Percentiles rank a stretch among this genome's conserved stretches.
Conservation (phyloP, 2,113 vertebrate genomes). For the Piliocolobus tephrosceles region DNA sequence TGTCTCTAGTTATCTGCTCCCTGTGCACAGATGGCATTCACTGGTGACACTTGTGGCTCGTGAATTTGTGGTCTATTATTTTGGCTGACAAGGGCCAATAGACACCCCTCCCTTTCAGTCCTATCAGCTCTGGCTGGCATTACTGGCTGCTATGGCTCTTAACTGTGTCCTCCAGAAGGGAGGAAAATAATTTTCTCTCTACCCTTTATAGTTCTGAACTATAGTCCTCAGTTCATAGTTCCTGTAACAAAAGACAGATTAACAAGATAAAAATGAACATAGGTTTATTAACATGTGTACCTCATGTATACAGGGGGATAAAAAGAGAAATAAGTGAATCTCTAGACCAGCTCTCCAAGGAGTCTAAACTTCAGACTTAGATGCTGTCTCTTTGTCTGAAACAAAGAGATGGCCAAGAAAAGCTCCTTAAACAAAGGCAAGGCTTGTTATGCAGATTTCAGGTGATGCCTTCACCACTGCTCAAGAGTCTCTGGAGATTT, state of each 20-base stretch:
- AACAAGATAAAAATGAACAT: background rate
- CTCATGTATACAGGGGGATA: background rate
- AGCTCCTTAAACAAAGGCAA: too few relatives aligned
- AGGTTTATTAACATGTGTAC: background rate
- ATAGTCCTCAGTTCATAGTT: background rate
- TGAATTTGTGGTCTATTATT: background rate
- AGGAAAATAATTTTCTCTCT: background rate
- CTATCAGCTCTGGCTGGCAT: background rate
- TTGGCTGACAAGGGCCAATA: background rate
- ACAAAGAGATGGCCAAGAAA: background rate
- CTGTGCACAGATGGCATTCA: background rate
- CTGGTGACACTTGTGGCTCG: background rate
- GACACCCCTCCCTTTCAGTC: background rate
- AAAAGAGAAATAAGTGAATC: background rate
- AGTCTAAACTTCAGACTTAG: background rate
- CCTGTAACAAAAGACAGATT: background rate
- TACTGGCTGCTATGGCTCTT: background rate
- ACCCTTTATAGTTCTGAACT: background rate
- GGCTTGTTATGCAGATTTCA: too few relatives aligned
- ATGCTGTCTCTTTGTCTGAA: background rate
- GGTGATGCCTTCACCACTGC: too few relatives aligned
- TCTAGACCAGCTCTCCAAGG: background rate
- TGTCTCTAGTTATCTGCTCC: background rate
- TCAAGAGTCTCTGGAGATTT: too few relatives aligned
- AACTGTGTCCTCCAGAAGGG: background rate